phyloP scores from a whole-genome alignment of 1,140 invertebrate species.

The Zeugodacus cucurbitae region DNA sequence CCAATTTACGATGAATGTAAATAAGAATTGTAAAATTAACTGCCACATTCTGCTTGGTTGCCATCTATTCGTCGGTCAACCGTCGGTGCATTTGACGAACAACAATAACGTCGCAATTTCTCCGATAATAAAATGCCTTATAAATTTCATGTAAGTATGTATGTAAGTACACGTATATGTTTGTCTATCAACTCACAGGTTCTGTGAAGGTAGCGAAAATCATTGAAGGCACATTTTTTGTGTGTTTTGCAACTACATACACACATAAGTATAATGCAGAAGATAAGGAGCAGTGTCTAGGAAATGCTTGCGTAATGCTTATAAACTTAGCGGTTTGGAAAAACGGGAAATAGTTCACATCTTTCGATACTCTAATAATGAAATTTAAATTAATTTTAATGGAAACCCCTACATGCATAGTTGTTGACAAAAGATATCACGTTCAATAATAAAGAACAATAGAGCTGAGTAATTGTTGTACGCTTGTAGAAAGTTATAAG shows the following conservation, averaged over 20 bases:
- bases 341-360: neutral
- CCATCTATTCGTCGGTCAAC: neutral
- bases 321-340: neutral
- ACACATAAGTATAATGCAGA: neutral
- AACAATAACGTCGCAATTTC: conserved; percentile 2
- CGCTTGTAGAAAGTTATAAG: too few species aligned
- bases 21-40: conserved; percentile 35
- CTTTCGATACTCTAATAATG: neutral
- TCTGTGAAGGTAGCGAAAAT: neutral
- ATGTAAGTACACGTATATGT: neutral
- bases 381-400: neutral
- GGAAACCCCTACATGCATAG: neutral
- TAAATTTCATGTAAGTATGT: neutral
- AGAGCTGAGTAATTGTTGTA: neutral
- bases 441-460: neutral
- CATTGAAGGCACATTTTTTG: neutral
- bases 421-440: neutral
- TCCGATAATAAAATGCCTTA: neutral
- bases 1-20: conserved; percentile 30
- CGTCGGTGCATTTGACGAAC: neutral
- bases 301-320: neutral
- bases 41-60: conserved; percentile 8
- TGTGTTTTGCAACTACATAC: neutral
- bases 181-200: neutral
- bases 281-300: neutral